Evolutionary conservation across 2,113 vertebrate species (phyloP).

Genomic region (Euleptes europaea): DNA sequence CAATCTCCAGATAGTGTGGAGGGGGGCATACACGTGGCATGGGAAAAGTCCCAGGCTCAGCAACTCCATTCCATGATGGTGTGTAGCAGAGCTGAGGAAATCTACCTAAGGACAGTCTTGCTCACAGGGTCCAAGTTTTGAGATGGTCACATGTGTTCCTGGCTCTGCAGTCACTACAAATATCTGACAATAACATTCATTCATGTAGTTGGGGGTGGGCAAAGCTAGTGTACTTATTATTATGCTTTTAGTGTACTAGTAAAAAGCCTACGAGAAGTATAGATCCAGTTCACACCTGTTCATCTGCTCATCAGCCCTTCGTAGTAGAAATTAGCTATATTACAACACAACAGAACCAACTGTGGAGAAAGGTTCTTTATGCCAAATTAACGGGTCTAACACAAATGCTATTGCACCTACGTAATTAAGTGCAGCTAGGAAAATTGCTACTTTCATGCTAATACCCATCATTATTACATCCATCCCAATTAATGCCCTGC

Average conservation of each 20-base stretch:
- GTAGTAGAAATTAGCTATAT: neutral
- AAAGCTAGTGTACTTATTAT: no score
- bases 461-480: neutral
- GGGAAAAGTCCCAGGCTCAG: neutral
- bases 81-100: neutral
- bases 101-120: neutral
- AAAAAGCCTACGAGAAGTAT: neutral
- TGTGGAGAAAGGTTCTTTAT: neutral
- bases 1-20: no score
- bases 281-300: neutral
- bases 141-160: no score
- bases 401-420: neutral
- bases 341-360: neutral
- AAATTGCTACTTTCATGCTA: conserved; percentile 8
- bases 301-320: neutral
- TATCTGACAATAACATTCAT: no score
- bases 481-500: neutral
- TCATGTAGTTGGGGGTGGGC: no score
- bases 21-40: neutral
- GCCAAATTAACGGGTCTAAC: conserved; percentile 1
- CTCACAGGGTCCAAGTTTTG: no score
- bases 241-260: no score
- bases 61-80: no score
- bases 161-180: no score
- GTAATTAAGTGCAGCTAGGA: conserved; percentile 5